phyloP scores from a whole-genome alignment of 2,113 vertebrate genomes.

The Verasper variegatus region DNA sequence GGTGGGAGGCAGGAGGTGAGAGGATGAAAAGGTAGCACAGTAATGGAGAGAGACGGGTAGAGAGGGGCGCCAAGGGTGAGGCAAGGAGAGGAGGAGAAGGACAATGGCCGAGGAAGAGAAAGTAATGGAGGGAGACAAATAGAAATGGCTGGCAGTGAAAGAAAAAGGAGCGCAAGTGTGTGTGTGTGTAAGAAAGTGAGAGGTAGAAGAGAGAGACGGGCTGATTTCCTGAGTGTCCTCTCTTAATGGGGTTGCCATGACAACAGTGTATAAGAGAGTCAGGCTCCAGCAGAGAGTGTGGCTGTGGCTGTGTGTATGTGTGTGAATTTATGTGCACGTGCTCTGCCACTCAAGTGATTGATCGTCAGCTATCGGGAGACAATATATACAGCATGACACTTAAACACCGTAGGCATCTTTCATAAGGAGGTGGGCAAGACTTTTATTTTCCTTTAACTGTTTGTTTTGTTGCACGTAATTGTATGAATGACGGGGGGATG shows the following conservation, averaged over 20 bases:
- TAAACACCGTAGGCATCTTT: constrained; percentile 27
- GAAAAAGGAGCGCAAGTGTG: constrained; percentile 48
- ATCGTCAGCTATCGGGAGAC: constrained; percentile 46
- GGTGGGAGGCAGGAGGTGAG: constrained; percentile 55
- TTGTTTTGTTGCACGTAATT: constrained; percentile 44
- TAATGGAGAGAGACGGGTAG: constrained; percentile 63
- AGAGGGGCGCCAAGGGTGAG: constrained; percentile 67
- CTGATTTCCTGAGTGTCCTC: constrained; percentile 82
- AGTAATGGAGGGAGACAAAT: constrained; percentile 77
- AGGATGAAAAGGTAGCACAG: constrained; percentile 64
- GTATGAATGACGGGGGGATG: constrained; percentile 25
- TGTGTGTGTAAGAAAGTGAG: constrained; percentile 30
- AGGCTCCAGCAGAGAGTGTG: constrained; percentile 67
- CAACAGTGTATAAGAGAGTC: constrained; percentile 81
- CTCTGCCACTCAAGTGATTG: constrained; percentile 61
- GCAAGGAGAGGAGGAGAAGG: constrained; percentile 70
- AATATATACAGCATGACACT: constrained; percentile 40
- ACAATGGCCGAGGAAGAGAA: constrained; percentile 69
- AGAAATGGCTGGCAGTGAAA: constrained; percentile 69
- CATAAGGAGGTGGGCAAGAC: neutral
- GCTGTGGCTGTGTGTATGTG: constrained; percentile 38
- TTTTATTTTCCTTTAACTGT: constrained; percentile 33
- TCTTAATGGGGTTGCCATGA: constrained; percentile 86
- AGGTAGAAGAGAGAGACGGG: constrained; percentile 67
- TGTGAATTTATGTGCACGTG: constrained; percentile 25